Base-by-base conservation (phyloP, 2,888 invertebrate species). In the Pharmacophagus antenor region DNA sequence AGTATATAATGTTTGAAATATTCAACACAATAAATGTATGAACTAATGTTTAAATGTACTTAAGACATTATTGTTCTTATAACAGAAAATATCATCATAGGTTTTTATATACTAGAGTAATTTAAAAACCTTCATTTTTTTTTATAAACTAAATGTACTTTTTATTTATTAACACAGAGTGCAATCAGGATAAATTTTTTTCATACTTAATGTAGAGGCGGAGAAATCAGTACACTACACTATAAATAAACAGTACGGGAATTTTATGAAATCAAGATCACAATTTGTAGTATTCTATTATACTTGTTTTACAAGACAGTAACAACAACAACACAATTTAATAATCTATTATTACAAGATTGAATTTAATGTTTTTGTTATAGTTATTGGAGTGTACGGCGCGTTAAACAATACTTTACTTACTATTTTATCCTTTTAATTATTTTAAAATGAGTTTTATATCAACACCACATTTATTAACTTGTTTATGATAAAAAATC, bases 301-400 rank as follows among this genome's bases (percentile, higher is more conserved):
- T 15, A 31, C 15, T 2, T 31, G 15, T 12, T 10, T 27, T 10
- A 27, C 3, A 8, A 31, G 31, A 31, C 15, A 12, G 2, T 10
- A 10, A 31, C 31, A 31, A 12, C 10, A 31, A 31, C 31, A n/a
- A n/a, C n/a, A n/a, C n/a, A 27, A 27, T 27, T 18, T 42, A 56
- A 47, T 23, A 56, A 47, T 27, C 48, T 17, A 56, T 56, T 56
- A 37, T 17, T 56, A 48, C 48, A 37, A 15, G 12, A 48, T 48
- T 48, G 21, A 23, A 4, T 42, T n/a, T 17, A 6, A 17, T 42
- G 42, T 42, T n/a, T 42, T 42, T 42, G 42, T 15, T 42, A 15
- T 15, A 42, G n/a, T n/a, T 17, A 42, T n/a, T 3, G 10, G n/a
- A 42, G 15, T n/a, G 17, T 18, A 17, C 17, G 17, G 17, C 42